A percentile compares a stretch with the other conserved stretches of the same genome.
Conservation (phyloP, 2,113 vertebrate genomes). For the Cyanoderma ruficeps region DNA sequence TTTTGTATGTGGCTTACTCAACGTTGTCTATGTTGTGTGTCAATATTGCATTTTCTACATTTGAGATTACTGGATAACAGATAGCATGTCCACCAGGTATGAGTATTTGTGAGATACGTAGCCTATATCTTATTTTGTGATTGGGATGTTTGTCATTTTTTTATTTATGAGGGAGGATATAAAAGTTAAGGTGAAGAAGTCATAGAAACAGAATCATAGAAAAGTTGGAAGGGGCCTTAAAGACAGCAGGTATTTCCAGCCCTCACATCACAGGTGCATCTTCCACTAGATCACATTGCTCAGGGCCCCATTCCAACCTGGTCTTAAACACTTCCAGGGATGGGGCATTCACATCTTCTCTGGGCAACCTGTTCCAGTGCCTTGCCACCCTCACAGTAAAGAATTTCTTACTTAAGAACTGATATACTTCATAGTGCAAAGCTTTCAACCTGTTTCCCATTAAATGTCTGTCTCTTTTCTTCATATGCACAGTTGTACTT, state of each 20-base stretch:
- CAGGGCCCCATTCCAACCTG: background rate
- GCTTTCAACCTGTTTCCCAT: background rate
- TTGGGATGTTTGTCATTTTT: background rate
- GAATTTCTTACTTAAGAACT: background rate
- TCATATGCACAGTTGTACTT: background rate
- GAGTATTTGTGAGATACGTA: background rate
- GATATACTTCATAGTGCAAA: background rate
- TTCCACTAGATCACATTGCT: background rate
- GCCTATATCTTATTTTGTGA: background rate
- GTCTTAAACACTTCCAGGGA: background rate
- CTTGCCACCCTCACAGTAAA: background rate
- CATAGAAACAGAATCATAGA: background rate
- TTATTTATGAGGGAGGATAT: background rate
- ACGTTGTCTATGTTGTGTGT: background rate
- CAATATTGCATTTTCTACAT: background rate
- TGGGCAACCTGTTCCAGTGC: background rate
- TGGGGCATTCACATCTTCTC: background rate
- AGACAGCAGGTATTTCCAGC: background rate
- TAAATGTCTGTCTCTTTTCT: background rate
- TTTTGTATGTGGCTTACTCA: background rate
- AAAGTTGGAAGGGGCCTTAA: background rate
- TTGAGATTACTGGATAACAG: background rate
- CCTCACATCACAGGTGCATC: accelerated
- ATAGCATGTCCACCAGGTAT: background rate
- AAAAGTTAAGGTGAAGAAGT: background rate